A percentile compares a stretch with the other conserved stretches of the same genome.
These are phyloP conservation scores for Falco naumanni DNA, from an alignment of 2,797 vertebrate genomes.

Conservation along the genomic window DNA sequence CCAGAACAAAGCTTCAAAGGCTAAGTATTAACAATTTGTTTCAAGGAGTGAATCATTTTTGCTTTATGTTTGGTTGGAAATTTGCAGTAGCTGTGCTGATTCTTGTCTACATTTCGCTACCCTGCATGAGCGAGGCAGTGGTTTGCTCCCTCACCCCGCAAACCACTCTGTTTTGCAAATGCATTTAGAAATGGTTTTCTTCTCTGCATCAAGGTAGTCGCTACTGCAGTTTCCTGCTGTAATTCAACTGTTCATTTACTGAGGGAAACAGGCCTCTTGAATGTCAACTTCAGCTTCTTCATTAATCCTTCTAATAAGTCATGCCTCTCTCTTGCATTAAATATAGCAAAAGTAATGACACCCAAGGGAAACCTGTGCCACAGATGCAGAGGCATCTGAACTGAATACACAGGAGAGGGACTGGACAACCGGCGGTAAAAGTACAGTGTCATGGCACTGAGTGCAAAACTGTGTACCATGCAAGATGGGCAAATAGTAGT, in stretches of 20 bases:
- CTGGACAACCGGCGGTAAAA: not conserved
- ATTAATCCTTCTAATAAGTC: not conserved
- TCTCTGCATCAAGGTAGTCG: not conserved
- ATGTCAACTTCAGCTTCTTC: not conserved
- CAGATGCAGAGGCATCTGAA: not conserved
- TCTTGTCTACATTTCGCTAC: not conserved
- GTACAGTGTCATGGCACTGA: rapidly evolving
- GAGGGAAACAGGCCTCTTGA: not conserved
- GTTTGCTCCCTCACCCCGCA: rapidly evolving
- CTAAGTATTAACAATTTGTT: not conserved
- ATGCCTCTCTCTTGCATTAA: not conserved
- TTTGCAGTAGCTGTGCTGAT: not conserved
- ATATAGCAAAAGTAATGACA: not conserved
- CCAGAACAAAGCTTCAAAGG: not conserved
- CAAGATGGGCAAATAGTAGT: not conserved
- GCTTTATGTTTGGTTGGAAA: not conserved
- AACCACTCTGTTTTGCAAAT: not conserved
- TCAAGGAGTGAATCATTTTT: not conserved
- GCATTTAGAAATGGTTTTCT: not conserved
- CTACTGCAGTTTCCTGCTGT: not conserved
- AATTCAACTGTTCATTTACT: not conserved
- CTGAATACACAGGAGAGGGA: not conserved
- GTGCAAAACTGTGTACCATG: not conserved
- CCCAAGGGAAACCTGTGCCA: not conserved
- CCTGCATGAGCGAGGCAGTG: not conserved